These are phyloP conservation scores for Typhlomys cinereus DNA, from an alignment of 2,113 vertebrate species.

Conservation along the genomic window DNA sequence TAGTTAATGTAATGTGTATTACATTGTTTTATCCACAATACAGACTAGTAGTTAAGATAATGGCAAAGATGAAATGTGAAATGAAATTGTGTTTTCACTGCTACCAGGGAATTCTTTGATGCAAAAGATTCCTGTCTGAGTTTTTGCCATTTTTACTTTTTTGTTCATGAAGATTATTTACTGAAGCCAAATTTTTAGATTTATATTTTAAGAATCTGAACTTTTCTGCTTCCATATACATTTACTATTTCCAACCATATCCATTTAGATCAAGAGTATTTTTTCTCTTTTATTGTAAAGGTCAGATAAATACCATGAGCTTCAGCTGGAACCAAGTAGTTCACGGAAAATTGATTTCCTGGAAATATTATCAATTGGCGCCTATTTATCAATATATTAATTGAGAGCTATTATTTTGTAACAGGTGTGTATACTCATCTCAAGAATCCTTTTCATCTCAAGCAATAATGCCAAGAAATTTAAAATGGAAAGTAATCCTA, in stretches of 20 bases:
- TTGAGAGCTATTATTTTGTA: conserved; percentile 30
- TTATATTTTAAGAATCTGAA: background rate
- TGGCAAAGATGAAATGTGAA: background rate
- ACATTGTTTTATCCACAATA: background rate
- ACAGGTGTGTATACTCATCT: conserved; percentile 14
- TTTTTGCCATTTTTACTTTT: background rate
- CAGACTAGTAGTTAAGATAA: background rate
- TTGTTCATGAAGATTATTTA: background rate
- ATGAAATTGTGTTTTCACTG: background rate
- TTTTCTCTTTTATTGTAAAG: background rate
- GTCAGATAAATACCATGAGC: background rate
- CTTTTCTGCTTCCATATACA: background rate
- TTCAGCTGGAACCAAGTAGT: background rate
- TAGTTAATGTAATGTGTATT: background rate
- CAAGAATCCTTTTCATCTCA: background rate
- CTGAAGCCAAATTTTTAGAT: background rate
- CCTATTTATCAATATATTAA: conserved; percentile 4
- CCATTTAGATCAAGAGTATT: background rate
- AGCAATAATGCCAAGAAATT: conserved; percentile 5
- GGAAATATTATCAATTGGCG: background rate
- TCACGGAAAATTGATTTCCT: background rate
- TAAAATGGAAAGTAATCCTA: conserved; percentile 8
- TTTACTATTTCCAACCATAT: background rate
- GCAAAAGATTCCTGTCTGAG: no score
- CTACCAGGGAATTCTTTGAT: background rate